A percentile compares a stretch with the other conserved stretches of the same genome.
Conservation (phyloP, 1,140 invertebrate genomes). For the Orussus abietinus region DNA sequence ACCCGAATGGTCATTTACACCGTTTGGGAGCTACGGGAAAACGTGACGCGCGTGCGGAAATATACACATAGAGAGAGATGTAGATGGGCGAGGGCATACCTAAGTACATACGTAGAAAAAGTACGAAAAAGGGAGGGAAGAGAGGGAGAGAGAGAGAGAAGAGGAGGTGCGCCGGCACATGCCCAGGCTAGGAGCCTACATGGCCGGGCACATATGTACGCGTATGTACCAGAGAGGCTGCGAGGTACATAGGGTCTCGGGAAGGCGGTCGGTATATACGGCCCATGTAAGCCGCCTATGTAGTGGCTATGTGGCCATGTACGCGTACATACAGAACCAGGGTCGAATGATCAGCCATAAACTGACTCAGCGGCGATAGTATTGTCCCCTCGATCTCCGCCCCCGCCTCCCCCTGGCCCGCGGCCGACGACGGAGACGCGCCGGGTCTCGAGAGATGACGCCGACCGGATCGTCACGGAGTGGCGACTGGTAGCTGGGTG, state of each 20-base stretch:
- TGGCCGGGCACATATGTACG: conserved; percentile 2
- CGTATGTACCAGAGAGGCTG: conserved; percentile 3
- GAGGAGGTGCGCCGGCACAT: no score
- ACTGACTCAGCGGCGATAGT: conserved; percentile 40
- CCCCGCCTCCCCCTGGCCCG: no score
- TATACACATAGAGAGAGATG: neutral
- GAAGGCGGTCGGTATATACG: no score
- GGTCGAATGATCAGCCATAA: conserved; percentile 48
- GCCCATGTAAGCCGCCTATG: no score
- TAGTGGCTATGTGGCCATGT: neutral
- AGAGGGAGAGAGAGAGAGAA: conserved; percentile 4
- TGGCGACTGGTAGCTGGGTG: no score
- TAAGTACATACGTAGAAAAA: conserved; percentile 18
- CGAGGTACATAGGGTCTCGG: conserved; percentile 1
- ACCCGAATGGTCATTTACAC: no score
- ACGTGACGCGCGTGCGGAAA: no score
- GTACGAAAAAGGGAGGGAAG: conserved; percentile 7
- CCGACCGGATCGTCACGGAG: no score
- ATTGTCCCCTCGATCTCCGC: conserved; percentile 34
- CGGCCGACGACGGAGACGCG: no score
- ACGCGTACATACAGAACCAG: conserved; percentile 16
- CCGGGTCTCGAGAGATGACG: no score
- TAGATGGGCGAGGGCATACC: conserved; percentile 2
- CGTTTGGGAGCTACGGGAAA: no score
- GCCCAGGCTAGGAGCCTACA: no score